A percentile compares a stretch with the other conserved stretches of the same genome.
Evolutionary conservation across 2,797 vertebrate species (phyloP).

Genomic region (Sorex maritimensis): DNA sequence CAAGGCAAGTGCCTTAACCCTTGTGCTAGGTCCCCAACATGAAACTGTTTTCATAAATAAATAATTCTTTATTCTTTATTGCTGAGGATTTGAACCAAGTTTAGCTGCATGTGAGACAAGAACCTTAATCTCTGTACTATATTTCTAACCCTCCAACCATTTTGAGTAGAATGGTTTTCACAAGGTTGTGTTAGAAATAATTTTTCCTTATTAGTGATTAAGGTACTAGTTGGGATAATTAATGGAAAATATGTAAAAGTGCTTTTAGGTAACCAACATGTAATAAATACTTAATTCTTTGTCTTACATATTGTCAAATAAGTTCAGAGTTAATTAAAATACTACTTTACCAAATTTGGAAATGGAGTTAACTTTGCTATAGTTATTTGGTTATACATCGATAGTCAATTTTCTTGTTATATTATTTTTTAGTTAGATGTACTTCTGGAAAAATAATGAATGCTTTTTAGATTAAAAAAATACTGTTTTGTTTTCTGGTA

Average conservation of each 20-base stretch:
- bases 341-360: conserved; percentile 20
- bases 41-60: no score
- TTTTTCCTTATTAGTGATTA: no score
- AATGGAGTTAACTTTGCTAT: neutral
- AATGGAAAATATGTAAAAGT: neutral
- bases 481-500: neutral
- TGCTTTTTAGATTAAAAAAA: neutral
- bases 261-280: neutral
- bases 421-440: neutral
- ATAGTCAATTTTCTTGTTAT: neutral
- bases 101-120: neutral
- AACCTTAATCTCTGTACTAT: neutral
- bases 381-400: neutral
- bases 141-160: no score
- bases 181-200: neutral
- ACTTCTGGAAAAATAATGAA: neutral
- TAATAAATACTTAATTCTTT: neutral
- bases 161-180: neutral
- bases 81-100: no score
- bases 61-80: neutral
- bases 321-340: conserved; percentile 38
- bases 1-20: no score
- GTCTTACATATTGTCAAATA: neutral
- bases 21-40: no score
- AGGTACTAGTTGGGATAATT: neutral